Evolutionary conservation across 2,888 invertebrate genomes (phyloP).

Genomic region (Anoplius nigerrimus): DNA sequence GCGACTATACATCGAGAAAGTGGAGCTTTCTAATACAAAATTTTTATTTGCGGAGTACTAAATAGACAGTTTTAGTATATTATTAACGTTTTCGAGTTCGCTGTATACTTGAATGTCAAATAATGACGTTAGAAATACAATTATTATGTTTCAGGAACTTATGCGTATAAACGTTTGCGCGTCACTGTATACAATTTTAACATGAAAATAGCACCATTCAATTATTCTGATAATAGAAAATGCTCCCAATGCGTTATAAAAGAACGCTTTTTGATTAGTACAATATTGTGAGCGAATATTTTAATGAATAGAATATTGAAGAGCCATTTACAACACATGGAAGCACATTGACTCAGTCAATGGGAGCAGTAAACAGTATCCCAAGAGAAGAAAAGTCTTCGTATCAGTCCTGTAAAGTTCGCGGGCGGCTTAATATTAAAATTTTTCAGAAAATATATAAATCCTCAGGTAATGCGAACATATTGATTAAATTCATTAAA

Average conservation of each 20-base stretch:
- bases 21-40: constrained; percentile 22
- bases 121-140: constrained; percentile 20
- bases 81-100: constrained; percentile 18
- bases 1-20: constrained; percentile 5
- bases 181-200: constrained; percentile 32
- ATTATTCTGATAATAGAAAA: constrained; percentile 29
- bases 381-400: constrained; percentile 21
- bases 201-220: constrained; percentile 40
- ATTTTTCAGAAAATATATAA: constrained; percentile 44
- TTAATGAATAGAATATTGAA: not conserved
- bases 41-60: constrained; percentile 37
- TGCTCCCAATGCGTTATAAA: constrained; percentile 29
- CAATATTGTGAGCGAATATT: constrained; percentile 3
- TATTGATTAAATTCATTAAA: constrained; percentile 32
- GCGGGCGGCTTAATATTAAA: constrained; percentile 30
- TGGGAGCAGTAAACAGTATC: constrained; percentile 27
- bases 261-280: constrained; percentile 6
- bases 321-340: constrained; percentile 8
- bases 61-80: constrained; percentile 30
- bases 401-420: constrained; percentile 25
- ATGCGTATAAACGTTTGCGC: not conserved
- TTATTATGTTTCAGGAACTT: constrained; percentile 38
- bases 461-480: constrained; percentile 30
- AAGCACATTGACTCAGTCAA: constrained; percentile 16
- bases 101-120: constrained; percentile 1